Percentiles rank a stretch among this genome's conserved stretches.
Conservation (phyloP, 2,888 invertebrate genomes). For the Leptura quadrifasciata region DNA sequence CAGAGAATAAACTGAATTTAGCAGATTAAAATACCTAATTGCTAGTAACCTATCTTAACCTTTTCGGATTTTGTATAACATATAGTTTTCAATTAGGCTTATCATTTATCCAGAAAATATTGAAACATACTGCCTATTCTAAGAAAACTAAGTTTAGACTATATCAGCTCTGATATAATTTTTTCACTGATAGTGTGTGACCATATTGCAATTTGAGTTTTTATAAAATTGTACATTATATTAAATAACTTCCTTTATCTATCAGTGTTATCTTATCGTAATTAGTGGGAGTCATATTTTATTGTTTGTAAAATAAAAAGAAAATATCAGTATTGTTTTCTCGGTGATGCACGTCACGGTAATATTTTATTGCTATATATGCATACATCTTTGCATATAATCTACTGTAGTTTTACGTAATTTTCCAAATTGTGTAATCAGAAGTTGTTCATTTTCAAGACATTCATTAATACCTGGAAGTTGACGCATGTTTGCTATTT, state of each 20-base stretch:
- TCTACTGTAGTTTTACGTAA: no score
- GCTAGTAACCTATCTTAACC: no score
- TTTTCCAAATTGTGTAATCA: not conserved
- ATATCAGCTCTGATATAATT: not conserved
- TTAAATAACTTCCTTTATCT: constrained; percentile 34
- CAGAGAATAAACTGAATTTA: no score
- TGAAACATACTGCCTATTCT: no score
- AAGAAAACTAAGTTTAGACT: not conserved
- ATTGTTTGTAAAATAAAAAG: constrained; percentile 12
- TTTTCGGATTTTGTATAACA: no score
- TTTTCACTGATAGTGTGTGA: not conserved
- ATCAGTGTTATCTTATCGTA: constrained; percentile 35
- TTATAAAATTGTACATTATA: constrained; percentile 35
- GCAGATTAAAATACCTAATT: no score
- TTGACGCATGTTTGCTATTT: constrained; percentile 6
- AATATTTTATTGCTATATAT: not conserved
- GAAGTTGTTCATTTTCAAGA: not conserved
- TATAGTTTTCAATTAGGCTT: no score
- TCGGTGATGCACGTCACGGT: not conserved
- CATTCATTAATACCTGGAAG: constrained; percentile 14
- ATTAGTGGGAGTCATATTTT: not conserved
- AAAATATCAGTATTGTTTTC: constrained; percentile 12
- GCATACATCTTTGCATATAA: not conserved
- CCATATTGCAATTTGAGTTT: constrained; percentile 30
- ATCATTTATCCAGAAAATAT: no score